Evolutionary conservation across 2,888 invertebrate species (phyloP).

Genomic region (Liodrosophila aerea): DNA sequence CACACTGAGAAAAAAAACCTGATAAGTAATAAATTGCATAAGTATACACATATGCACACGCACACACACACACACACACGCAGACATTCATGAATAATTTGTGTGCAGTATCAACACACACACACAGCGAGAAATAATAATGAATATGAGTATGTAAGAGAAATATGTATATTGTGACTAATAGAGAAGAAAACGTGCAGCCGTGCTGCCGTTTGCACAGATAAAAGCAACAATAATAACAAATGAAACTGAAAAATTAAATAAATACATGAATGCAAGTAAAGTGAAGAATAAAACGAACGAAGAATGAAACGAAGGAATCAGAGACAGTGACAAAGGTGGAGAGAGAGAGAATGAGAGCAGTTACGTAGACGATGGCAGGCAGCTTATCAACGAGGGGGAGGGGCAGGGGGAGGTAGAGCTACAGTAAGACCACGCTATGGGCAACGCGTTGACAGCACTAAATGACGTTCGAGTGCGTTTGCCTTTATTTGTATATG

Average conservation of each 20-base stretch:
- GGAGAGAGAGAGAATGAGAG: not conserved
- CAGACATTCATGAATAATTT: not conserved
- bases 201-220: too few relatives aligned
- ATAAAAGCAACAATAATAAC: conserved; percentile 40
- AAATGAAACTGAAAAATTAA: conserved; percentile 41
- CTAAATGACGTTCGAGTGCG: conserved; percentile 43
- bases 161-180: conserved; percentile 44
- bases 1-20: too few relatives aligned
- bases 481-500: conserved; percentile 17
- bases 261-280: conserved; percentile 45
- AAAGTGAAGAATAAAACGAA: conserved; percentile 21
- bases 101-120: not conserved
- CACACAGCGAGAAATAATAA: too few relatives aligned
- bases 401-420: not conserved
- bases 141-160: too few relatives aligned
- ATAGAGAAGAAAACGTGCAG: conserved; percentile 46
- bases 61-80: not conserved
- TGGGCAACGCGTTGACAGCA: conserved; percentile 25
- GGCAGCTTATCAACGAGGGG: not conserved
- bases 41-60: not conserved
- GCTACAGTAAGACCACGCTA: not conserved
- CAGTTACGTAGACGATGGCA: not conserved
- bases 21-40: conserved; percentile 2
- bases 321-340: conserved; percentile 12
- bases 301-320: conserved; percentile 11